A percentile compares a stretch with the other conserved stretches of the same genome.
Conservation (phyloP, 2,888 invertebrate genomes). For the Cepaea hortensis region DNA sequence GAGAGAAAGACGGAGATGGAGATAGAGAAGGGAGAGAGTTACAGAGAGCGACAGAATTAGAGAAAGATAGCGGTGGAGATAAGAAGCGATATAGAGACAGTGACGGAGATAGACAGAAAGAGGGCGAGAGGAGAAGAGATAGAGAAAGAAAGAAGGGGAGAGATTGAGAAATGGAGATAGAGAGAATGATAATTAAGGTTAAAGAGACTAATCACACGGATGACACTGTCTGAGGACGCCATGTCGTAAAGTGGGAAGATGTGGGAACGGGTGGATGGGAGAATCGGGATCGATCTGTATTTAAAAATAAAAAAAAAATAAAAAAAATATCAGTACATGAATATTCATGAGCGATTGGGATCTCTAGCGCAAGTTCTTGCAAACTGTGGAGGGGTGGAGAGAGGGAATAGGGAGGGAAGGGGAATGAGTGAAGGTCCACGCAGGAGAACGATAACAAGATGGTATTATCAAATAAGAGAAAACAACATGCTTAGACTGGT, state of each 20-base stretch:
- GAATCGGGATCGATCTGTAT: background rate
- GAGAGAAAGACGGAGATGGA: conserved; percentile 33
- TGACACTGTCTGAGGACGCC: background rate
- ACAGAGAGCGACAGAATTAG: background rate
- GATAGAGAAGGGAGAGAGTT: conserved; percentile 12
- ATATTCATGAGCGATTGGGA: conserved; percentile 11
- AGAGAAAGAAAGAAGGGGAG: background rate
- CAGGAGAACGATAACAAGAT: too few relatives aligned
- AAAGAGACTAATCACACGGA: background rate
- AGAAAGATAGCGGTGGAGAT: background rate
- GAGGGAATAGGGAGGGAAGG: background rate
- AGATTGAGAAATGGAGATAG: background rate
- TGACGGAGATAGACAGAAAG: conserved; percentile 14
- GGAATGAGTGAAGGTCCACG: background rate
- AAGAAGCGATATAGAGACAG: background rate
- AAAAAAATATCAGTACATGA: background rate
- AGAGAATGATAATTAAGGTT: background rate
- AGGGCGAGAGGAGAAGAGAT: background rate
- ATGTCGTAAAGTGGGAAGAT: background rate
- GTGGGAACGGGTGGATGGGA: background rate
- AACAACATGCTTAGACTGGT: too few relatives aligned
- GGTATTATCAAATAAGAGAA: too few relatives aligned
- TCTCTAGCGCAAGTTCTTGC: background rate
- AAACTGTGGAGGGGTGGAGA: background rate
- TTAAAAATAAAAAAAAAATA: background rate